Base-by-base conservation (phyloP, 1,140 invertebrate species). In the Procambarus virginalis region DNA sequence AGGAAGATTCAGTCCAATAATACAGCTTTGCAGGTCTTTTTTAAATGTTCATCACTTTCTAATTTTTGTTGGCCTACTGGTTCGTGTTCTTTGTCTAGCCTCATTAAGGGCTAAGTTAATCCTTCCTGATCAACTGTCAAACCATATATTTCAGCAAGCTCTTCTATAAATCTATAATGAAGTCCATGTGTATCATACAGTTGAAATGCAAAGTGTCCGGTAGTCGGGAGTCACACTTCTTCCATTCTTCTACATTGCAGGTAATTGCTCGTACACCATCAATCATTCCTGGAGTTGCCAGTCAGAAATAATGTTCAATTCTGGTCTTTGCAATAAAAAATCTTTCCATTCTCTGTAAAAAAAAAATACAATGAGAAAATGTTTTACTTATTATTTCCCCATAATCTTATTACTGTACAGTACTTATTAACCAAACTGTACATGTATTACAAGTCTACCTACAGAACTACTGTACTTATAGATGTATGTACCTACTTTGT, bases 251-350 rank as follows among this genome's bases (percentile, higher is more conserved):
- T 58, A 91, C 73, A n/a, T 87, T 6, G 4, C 79, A 91, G 77
- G 94, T 95, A 83, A 97, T 94, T 92, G 97, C 95, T 90, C 95
- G 96, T 93, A 96, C 97, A 6, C 96, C 96, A 34, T 95, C 93
- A 4, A 95, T 94, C 85, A 97, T 95, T 17, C 96, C 96, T 0
- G 96, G 94, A 89, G 95, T 91, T 96, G 95, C 8, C 95, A 93
- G 91, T 95, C 94, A 93, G 94, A 95, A 73, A 97, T 92, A 64
- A 93, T 93, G n/a, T 94, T 94, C 22, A 97, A 94, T 86, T 95
- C 94, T 49, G 96, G 96, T 92, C 96, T 95, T 86, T 93, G 93
- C 86, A 94, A 93, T 0, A 95, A 92, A 48, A 97, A 93, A 86
- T 95, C 95, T 68, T 94, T 94, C 95, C 96, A 97, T 60, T 96